Evolutionary conservation across 92 coral and sea anemone species (phyloP).

Genomic region (Blastomussa wellsi): DNA sequence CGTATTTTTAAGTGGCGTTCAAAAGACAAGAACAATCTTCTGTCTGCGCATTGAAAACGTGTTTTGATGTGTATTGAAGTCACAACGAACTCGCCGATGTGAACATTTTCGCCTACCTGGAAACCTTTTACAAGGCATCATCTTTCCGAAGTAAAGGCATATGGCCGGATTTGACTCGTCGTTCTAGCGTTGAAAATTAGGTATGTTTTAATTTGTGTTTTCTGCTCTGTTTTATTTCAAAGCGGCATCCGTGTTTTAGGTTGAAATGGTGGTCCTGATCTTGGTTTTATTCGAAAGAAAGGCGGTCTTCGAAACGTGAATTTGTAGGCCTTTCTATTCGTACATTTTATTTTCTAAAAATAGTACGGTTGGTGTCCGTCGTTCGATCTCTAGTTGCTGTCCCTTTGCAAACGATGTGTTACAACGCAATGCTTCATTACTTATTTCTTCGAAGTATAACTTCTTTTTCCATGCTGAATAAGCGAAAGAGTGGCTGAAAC

Average conservation of each 20-base stretch:
- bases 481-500: background rate
- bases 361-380: background rate
- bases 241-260: slow-evolving; percentile 3
- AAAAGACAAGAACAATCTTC: background rate
- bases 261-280: background rate
- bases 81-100: background rate
- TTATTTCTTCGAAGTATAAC: background rate
- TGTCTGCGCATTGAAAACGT: slow-evolving; percentile 3
- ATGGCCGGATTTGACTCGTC: background rate
- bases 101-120: background rate
- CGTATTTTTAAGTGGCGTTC: slow-evolving; percentile 10
- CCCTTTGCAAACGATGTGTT: background rate
- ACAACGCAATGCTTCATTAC: background rate
- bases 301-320: background rate
- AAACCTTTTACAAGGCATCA: background rate
- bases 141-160: background rate
- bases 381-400: background rate
- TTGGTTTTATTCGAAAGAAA: background rate
- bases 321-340: background rate
- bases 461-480: background rate
- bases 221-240: background rate
- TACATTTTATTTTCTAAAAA: background rate
- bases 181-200: background rate
- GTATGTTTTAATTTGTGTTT: background rate
- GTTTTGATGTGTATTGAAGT: background rate